phyloP scores from a whole-genome alignment of 1,140 invertebrate species.

The honey bee (Apis mellifera) region Amel_HAv3.1 CM009931.2:16869501-16870000 shows the following conservation, averaged over 20 bases:
- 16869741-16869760: not conserved
- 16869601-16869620: slow-evolving; percentile 52
- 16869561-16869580: slow-evolving; percentile 45
- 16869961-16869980: too few species aligned
- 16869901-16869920: too few species aligned
- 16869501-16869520: slow-evolving; percentile 31
- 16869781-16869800: too few species aligned
- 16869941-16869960: too few species aligned
- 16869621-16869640: slow-evolving; percentile 47
- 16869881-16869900: too few species aligned
- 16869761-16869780: too few species aligned
- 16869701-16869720: slow-evolving; percentile 33
- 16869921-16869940: too few species aligned
- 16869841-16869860: too few species aligned
- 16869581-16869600: slow-evolving; percentile 45
- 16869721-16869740: not conserved
- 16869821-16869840: too few species aligned
- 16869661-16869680: slow-evolving; percentile 35
- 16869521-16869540: slow-evolving; percentile 45
- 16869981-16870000: too few species aligned
- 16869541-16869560: slow-evolving; percentile 35
- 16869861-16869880: too few species aligned
- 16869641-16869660: slow-evolving; percentile 43
- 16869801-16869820: too few species aligned
- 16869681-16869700: slow-evolving; percentile 50